Base-by-base conservation (phyloP, 1,140 invertebrate species). In the Temnothorax nylanderi region DNA sequence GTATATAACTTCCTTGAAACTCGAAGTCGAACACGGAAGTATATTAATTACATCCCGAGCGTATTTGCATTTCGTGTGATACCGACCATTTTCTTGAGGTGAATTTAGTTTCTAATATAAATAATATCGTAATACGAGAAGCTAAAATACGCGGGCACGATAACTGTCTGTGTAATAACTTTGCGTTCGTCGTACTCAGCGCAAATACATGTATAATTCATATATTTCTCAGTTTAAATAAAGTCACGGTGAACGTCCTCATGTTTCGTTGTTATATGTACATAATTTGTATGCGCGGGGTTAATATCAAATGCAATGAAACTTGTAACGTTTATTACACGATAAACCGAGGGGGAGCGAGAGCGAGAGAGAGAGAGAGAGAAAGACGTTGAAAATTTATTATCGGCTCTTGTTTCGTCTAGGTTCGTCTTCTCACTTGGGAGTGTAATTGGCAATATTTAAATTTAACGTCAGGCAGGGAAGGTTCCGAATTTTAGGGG, bases 241-340 rank as follows among this genome's bases (percentile, higher is more conserved):
- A 54, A 69, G 34, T 51, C 34, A 32, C 34, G 47, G n/a, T 34
- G 10, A 81, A 41, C 62, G n/a, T 26, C n/a, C 44, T 78, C 60
- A 1, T n/a, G 18, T 80, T 80, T 67, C 64, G 7, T 81, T 69
- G 34, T 69, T 54, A 26, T 37, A 18, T 37, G 34, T 78, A 65
- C 6, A 65, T 65, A 78, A 65, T 78, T n/a, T 26, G n/a, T 51
- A 32, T 18, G 21, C 13, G 26, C 13, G 47, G 13, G 16, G 51
- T 69, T 81, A 54, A 69, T 67, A 67, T 69, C 34, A 41, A 69
- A 44, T 49, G 44, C 21, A 69, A 69, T 69, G 54, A 81, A 69
- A 69, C 34, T 81, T 54, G 13, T 51, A 69, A 44, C 34, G 64
- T n/a, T 65, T 78, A 65, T 78, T 34, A 47, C 18, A 65, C 32